Evolutionary conservation across 1,140 invertebrate species (phyloP), one percentile per base, ranked within the genome.

Genomic region (Spodoptera litura): DNA sequence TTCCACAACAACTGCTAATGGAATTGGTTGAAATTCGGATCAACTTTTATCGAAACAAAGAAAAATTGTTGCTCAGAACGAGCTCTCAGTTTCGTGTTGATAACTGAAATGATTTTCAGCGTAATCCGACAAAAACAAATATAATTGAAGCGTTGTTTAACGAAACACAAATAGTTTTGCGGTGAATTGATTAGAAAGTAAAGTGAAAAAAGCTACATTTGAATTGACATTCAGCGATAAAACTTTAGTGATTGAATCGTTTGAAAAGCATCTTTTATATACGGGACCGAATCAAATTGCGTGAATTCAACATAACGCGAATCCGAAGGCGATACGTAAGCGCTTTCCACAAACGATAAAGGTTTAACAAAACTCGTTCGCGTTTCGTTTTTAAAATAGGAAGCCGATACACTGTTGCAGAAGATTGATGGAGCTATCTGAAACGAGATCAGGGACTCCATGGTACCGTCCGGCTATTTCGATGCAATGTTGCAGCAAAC

Each of bases 391-490:
- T 73, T 78, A 82, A 80, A 88, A 83, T 84, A 81, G 77, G 82
- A 81, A 82, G 83, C 78, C 80, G 81, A 84, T 86, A 85, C 84
- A 83, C 68, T 89, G 83, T 85, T 85, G 86, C 83, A 78, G 78
- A 86, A 88, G 89, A 91, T 91, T 92, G 91, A 92, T 92, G 84
- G 84, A 89, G 89, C 85, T 90, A 91, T 91, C 88, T 87, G 80
- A 81, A 90, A 90, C 85, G 82, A 89, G 89, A 90, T 91, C 90
- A 81, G 84, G 85, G 86, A 83, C 84, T 79, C 53, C 52, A 83
- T 70, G 79, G 75, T 66, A 55, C 68, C 81, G 56, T 62, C 72
- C 75, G 72, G 59, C 61, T 70, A 55, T 66, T 64, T 61, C 52
- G 64, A 78, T 78, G 73, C 83, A 85, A 83, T 81, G 81, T 83